Conservation (phyloP, 1,140 invertebrate genomes). For the Schlechtendalia chinensis region DNA sequence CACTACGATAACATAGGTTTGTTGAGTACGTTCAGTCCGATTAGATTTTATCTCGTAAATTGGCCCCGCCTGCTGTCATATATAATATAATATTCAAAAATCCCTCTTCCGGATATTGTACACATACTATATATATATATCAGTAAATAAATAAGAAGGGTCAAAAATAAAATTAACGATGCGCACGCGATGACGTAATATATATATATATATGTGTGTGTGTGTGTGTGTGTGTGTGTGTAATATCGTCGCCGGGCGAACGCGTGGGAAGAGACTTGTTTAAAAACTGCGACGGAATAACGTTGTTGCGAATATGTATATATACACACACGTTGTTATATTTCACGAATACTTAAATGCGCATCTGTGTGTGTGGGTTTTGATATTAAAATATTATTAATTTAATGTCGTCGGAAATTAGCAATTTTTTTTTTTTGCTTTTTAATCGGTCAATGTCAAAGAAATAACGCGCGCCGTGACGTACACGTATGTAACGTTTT, state of each 20-base stretch:
- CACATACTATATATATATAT: no score
- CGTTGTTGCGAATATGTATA: slow-evolving; percentile 18
- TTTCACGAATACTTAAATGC: no score
- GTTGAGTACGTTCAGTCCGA: no score
- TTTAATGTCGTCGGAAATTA: not conserved
- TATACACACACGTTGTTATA: no score
- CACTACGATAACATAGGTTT: no score
- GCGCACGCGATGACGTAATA: slow-evolving; percentile 15
- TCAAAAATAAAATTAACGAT: slow-evolving; percentile 24
- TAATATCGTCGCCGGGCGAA: not conserved
- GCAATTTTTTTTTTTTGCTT: not conserved
- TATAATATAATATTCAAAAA: not conserved
- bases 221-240: no score
- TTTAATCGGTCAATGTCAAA: slow-evolving; percentile 5
- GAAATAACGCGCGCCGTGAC: not conserved
- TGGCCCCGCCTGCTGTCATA: not conserved
- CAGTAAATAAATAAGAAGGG: not conserved
- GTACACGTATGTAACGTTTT: no score
- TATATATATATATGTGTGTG: no score
- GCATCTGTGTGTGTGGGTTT: not conserved
- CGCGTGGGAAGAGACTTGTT: slow-evolving; percentile 29
- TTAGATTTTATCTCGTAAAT: slow-evolving; percentile 17
- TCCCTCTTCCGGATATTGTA: slow-evolving; percentile 5
- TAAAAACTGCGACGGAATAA: slow-evolving; percentile 41
- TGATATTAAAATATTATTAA: not conserved